A percentile compares a stretch with the other conserved stretches of the same genome.
Conservation (phyloP, 2,113 vertebrate genomes). For the Hydropotes inermis region DNA sequence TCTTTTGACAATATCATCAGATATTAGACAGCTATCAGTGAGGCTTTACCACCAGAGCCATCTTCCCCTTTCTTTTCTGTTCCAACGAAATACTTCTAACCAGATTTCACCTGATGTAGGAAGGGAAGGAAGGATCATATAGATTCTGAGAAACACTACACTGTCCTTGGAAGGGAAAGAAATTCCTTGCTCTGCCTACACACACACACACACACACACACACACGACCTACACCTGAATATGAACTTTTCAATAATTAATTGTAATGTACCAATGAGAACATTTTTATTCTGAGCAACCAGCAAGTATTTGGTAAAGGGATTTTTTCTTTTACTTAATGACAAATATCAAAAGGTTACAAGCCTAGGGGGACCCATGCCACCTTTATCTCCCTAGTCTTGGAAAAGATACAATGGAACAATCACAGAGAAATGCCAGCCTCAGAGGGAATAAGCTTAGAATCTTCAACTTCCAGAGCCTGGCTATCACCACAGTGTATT, state of each 20-base stretch:
- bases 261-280: neutral
- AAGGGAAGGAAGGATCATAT: neutral
- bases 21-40: neutral
- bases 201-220: neutral
- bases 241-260: conserved; percentile 31
- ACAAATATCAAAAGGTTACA: conserved; percentile 42
- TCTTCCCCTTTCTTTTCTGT: neutral
- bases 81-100: neutral
- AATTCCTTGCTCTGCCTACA: neutral
- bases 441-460: neutral
- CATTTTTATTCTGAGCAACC: neutral
- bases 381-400: neutral
- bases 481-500: neutral
- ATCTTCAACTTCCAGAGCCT: neutral
- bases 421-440: conserved; percentile 32
- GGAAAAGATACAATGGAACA: neutral
- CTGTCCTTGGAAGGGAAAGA: neutral
- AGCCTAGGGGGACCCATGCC: neutral
- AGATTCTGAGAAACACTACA: neutral
- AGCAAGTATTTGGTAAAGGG: conserved; percentile 47
- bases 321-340: conserved; percentile 39
- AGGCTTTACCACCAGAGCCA: neutral
- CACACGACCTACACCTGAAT: neutral
- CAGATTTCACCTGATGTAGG: neutral
- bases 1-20: neutral